Evolutionary conservation across 2,797 vertebrate species (phyloP), one percentile per base, ranked within the genome.

Genomic region (Aulostomus chinensis): DNA sequence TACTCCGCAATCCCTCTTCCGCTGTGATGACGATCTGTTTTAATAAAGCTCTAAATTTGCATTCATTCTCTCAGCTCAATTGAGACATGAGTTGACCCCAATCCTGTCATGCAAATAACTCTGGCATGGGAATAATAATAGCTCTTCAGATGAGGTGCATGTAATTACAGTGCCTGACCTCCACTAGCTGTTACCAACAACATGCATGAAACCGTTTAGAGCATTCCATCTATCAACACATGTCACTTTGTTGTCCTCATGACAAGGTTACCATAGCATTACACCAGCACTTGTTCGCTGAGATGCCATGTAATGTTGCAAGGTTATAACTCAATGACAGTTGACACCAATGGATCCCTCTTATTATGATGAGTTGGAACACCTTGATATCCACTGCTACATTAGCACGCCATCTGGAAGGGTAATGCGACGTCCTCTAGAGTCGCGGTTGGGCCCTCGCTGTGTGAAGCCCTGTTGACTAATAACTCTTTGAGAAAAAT

Each of bases 321-420:
- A 89, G 87, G 87, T 88, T 84, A 89, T 80, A 75, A 79, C 70
- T 84, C 83, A 81, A 71, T 79, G 79, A 80, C 78, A 58, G 73
- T 76, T 72, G 79, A 81, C 51, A 55, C 65, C 69, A 60, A 80
- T 73, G 68, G 83, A 83, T 88, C 73, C 79, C 84, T 89, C 82
- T 86, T 88, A 87, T 89, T 86, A 87, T 91, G 87, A 91, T 86
- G 85, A 86, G 83, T 84, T 82, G 76, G 83, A 91, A 87, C 88
- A 90, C 90, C 88, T 90, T 91, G 86, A 86, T 89, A 86, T 81
- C 78, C 68, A 59, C 74, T 71, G 81, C 84, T 85, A 89, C 83
- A 88, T 90, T 90, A 90, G 81, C 71, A 35, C 72, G 72, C 89
- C 89, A 92, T 92, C 90, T 92, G 91, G 90, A 90, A 84, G 83